Evolutionary conservation across 2,797 vertebrate species (phyloP), one percentile per base, ranked within the genome.

Genomic region (Oophaga sylvatica): DNA sequence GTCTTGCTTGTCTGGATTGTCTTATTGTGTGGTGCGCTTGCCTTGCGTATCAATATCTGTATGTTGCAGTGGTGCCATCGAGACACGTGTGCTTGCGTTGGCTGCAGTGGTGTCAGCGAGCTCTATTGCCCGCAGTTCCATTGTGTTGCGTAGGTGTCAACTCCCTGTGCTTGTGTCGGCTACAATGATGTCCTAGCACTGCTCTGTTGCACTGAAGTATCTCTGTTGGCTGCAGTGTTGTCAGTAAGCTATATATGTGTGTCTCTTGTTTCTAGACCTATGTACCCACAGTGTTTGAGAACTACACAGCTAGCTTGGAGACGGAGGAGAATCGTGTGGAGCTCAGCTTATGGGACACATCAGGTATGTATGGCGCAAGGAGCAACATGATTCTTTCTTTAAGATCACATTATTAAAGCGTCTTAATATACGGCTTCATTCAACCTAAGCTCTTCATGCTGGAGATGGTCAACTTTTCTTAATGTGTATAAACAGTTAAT

Each of bases 321-420:
- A 95, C 96, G 0, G 98, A 99, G 80, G 98, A 97, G 29, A 97
- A 98, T 92, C 96, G 97, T 45, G 96, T 98, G 81, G 98, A 98
- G 94, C 97, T 99, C 87, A 99, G 98, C 90, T 95, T 98, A 20
- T 98, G 97, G 98, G 97, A 98, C 92, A 99, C 97, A 81, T 99
- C 98, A 91, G 98, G 98, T 98, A 93, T 96, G 95, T 84, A 70
- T 59, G 35, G 26, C 56, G 41, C 41, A 57, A 65, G 20, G 22
- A 53, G 76, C 22, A n/a, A 68, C 11, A 6, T 22, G 1, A 41
- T 41, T 20, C 45, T 68, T 68, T 57, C n/a, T 79, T 53, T 15
- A 63, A 5, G 12, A 26, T 70, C 48, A 8, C 48, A 53, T 53
- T 53, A 53, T 53, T 41, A 41, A 53, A 53, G 48, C 26, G 48